Conservation (phyloP, 2,113 vertebrate species). For the Suncus etruscus region DNA sequence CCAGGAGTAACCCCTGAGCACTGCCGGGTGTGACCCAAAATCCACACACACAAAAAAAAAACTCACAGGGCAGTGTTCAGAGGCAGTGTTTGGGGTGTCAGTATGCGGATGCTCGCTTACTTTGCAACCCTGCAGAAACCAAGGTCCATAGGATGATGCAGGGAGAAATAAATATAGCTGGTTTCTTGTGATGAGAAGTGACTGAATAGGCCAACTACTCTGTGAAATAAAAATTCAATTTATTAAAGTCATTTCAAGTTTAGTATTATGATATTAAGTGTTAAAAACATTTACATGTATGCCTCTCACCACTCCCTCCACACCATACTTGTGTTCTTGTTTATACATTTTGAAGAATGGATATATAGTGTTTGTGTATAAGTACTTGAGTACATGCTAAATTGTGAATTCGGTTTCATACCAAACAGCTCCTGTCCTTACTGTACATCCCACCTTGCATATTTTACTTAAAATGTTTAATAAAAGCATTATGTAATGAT, state of each 20-base stretch:
- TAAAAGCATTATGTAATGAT: background rate
- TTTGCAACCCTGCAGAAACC: background rate
- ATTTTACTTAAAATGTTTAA: constrained; percentile 7
- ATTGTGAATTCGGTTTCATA: background rate
- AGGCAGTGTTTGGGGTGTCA: background rate
- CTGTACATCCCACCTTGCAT: background rate
- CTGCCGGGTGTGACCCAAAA: too few species aligned
- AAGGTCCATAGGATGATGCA: background rate
- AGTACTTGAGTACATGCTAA: too few species aligned
- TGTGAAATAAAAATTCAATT: background rate
- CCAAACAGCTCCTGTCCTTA: background rate
- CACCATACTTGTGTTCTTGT: fast-evolving
- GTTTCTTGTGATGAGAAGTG: background rate
- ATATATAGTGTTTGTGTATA: too few species aligned
- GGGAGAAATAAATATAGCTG: too few species aligned
- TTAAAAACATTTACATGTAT: background rate
- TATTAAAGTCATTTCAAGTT: background rate
- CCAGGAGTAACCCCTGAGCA: too few species aligned
- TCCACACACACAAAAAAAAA: too few species aligned
- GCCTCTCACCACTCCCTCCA: fast-evolving
- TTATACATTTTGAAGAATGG: background rate
- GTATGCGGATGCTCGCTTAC: background rate
- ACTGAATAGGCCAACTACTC: background rate
- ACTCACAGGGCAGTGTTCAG: fast-evolving
- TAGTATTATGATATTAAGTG: background rate